Conservation (phyloP, 2,113 vertebrate genomes). For the Atrichornis clamosus region DNA sequence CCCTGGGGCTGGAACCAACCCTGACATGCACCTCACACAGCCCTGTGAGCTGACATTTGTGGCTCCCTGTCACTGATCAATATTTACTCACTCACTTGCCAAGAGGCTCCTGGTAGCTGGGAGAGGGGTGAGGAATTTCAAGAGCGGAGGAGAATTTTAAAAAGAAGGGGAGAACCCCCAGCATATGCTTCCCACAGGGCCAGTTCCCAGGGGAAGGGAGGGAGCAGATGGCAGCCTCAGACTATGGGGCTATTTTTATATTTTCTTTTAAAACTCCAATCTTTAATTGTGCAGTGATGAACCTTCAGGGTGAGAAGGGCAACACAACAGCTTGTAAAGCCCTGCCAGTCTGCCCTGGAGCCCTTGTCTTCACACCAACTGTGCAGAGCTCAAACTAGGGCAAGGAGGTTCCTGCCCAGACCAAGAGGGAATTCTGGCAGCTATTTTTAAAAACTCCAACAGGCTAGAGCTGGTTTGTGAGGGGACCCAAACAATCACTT, state of each 20-base stretch:
- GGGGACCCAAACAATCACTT: not conserved
- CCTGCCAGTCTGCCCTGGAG: not conserved
- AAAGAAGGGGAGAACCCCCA: not conserved
- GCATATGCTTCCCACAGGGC: fast-evolving
- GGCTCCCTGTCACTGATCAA: not conserved
- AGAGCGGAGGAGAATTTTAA: not conserved
- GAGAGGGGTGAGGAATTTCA: slow-evolving; percentile 59
- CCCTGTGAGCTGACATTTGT: not conserved
- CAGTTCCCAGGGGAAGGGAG: not conserved
- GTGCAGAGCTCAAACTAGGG: not conserved
- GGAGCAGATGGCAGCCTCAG: not conserved
- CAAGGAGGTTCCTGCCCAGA: not conserved
- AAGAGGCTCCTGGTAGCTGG: not conserved
- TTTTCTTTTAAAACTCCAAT: not conserved
- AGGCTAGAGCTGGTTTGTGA: not conserved
- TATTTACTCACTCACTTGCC: not conserved
- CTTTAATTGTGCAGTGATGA: not conserved
- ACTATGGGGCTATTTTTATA: not conserved
- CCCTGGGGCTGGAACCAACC: not conserved
- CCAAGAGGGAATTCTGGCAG: not conserved
- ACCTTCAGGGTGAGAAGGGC: not conserved
- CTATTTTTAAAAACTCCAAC: not conserved
- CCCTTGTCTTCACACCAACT: not conserved
- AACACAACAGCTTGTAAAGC: not conserved
- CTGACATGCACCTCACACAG: not conserved